Evolutionary conservation across 2,888 invertebrate species (phyloP).

Genomic region (Melolontha melolontha): DNA sequence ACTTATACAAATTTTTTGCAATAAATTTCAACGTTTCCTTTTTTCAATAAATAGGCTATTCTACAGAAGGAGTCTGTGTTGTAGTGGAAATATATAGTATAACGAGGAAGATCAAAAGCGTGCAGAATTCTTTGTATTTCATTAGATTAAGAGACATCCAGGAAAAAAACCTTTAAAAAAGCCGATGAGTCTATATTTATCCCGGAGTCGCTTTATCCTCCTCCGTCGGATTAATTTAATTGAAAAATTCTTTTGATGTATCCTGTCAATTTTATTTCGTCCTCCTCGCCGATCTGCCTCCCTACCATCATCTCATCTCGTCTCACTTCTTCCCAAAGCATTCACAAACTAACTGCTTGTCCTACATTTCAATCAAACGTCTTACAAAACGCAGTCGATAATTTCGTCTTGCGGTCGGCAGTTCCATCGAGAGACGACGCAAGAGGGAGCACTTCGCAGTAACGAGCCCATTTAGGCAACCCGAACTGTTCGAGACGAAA

Average conservation of each 20-base stretch:
- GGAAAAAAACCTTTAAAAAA: conserved; percentile 27
- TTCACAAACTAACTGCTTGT: not conserved
- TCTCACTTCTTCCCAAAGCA: not conserved
- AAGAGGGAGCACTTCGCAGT: no score
- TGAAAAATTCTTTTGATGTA: conserved; percentile 45
- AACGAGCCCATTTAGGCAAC: no score
- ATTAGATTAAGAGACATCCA: conserved; percentile 37
- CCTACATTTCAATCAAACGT: conserved; percentile 39
- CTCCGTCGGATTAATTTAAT: conserved; percentile 42
- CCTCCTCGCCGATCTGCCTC: not conserved
- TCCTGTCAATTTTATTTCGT: conserved; percentile 43
- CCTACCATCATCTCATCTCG: not conserved
- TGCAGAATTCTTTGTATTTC: conserved; percentile 38
- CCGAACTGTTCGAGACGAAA: not conserved
- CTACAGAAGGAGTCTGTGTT: no score
- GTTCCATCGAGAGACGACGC: not conserved
- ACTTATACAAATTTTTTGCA: no score
- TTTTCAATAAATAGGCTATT: no score
- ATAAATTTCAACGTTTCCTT: no score
- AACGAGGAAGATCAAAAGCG: conserved; percentile 31
- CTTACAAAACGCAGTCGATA: conserved; percentile 41
- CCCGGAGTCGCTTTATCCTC: conserved; percentile 29
- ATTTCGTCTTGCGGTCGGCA: conserved; percentile 22
- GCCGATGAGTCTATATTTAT: conserved; percentile 34
- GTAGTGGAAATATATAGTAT: conserved; percentile 4